Base-by-base conservation (phyloP, 2,113 vertebrate species). In the Machaerirhynchus nigripectus region DNA sequence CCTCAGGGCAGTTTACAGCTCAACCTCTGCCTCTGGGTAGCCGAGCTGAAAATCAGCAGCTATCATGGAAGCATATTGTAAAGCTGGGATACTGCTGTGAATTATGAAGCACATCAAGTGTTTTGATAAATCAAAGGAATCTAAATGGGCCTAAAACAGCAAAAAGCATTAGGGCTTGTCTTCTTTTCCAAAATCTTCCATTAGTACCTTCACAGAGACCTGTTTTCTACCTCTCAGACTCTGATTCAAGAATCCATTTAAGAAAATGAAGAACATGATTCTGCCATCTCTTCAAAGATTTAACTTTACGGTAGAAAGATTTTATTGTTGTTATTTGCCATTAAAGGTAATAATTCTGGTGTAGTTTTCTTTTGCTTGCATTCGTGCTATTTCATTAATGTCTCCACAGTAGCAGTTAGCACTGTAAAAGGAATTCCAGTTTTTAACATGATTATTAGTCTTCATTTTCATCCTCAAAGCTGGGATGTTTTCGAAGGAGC, bases 41-140 rank as follows among this genome's bases (percentile, higher is more conserved):
- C 46, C 0, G 2, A 77, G 84, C 5, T 33, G 39, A 91, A 96
- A 97, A 96, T 83, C 70, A 90, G 88, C 9, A 15, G 95, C 56
- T 96, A 63, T 85, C 60, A 46, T 5, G 39, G 73, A 75, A 91
- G 31, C 57, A 44, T 27, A 84, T 4, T 52, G 74, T 56, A 75
- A 86, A 70, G 18, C 59, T 49, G 86, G 44, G 50, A 53, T 18
- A 33, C 26, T 55, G 75, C 42, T 85, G 87, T 50, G 77, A 96
- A 91, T 74, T 76, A 92, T 77, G 73, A 96, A 90, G 63, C 65
- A 27, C 4, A 28, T 14, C 47, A 37, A 55, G 55, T 50, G 70
- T 96, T 94, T 93, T 69, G 87, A 97, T 96, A 95, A 96, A 97
- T 73, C 55, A 77, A 68, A 93, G 53, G 64, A 50, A 63, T 67